Evolutionary conservation across 1,140 invertebrate genomes (phyloP).

Genomic region (Drosophila teissieri): DNA sequence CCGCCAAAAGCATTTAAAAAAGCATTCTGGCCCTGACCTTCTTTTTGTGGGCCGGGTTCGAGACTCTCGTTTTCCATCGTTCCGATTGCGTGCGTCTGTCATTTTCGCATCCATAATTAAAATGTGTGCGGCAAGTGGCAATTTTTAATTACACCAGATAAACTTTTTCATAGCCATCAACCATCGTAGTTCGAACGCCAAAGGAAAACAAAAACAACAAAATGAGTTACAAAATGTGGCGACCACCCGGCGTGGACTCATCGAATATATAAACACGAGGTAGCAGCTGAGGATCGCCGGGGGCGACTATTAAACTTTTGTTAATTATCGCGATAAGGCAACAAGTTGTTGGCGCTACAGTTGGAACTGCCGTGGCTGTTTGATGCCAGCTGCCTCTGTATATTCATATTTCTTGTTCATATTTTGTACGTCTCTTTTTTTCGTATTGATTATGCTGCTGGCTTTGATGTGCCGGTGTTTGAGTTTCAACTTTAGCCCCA

Average conservation of each 20-base stretch:
- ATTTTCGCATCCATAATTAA: conserved; percentile 70
- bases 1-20: conserved; percentile 27
- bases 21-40: conserved; percentile 64
- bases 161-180: conserved; percentile 30
- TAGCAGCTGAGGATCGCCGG: conserved; percentile 37
- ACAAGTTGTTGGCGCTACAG: conserved; percentile 45
- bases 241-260: conserved; percentile 50
- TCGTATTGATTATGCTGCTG: conserved; percentile 8
- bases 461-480: conserved; percentile 44
- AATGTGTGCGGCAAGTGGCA: conserved; percentile 67
- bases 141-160: conserved; percentile 65
- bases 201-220: no score
- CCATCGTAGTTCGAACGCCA: not conserved
- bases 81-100: conserved; percentile 47
- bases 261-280: conserved; percentile 16
- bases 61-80: conserved; percentile 32
- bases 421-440: conserved; percentile 1
- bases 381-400: conserved; percentile 33
- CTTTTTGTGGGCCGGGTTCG: conserved; percentile 38
- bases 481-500: conserved; percentile 30
- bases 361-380: conserved; percentile 19
- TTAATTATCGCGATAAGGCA: conserved; percentile 72
- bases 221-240: conserved; percentile 2
- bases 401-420: conserved; percentile 26
- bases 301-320: conserved; percentile 52